Base-by-base conservation (phyloP, 2,797 vertebrate genomes). In the Ceryle rudis region DNA sequence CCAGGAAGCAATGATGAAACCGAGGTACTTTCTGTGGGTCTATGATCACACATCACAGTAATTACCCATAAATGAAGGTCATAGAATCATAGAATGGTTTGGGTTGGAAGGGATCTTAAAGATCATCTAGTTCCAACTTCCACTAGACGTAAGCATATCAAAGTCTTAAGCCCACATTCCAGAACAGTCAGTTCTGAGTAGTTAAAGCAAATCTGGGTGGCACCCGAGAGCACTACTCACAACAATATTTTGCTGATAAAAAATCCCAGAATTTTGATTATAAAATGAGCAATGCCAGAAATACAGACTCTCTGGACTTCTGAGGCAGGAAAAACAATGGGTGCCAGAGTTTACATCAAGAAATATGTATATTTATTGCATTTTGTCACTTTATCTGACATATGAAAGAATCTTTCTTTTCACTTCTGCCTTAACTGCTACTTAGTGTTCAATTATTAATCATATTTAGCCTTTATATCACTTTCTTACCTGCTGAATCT, bases 341-440 rank as follows among this genome's bases (percentile, higher is more conserved):
- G 31, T 93, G 41, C 78, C 70, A 70, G 44, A 85, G 79, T 61
- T 97, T 93, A 75, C 86, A 69, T 96, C 54, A 94, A 57, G 25
- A 81, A 91, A 77, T 61, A 29, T 20, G 11, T 87, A 46, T 93
- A 71, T 80, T 81, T 96, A 87, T 77, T 73, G 62, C 65, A 84
- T 95, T 92, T 79, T 80, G 73, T 94, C 37, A 96, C 64, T 89
- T 83, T 42, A 93, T 90, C 73, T 95, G 91, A 22, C 65, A 58
- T 92, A 93, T 86, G 49, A 96, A 96, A 35, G 78, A 72, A 21
- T 88, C 65, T 93, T 93, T 84, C 23, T 47, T 94, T 97, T 96
- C 93, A 97, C 82, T n/a, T 37, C 93, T 98, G 97, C 98, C 98
- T 98, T 98, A 98, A 98, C 71, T 97, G 93, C 94, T 96, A 71